Evolutionary conservation across 1,140 invertebrate species (phyloP), one percentile per base, ranked within the genome.

Genomic region (Orius insidiosus): DNA sequence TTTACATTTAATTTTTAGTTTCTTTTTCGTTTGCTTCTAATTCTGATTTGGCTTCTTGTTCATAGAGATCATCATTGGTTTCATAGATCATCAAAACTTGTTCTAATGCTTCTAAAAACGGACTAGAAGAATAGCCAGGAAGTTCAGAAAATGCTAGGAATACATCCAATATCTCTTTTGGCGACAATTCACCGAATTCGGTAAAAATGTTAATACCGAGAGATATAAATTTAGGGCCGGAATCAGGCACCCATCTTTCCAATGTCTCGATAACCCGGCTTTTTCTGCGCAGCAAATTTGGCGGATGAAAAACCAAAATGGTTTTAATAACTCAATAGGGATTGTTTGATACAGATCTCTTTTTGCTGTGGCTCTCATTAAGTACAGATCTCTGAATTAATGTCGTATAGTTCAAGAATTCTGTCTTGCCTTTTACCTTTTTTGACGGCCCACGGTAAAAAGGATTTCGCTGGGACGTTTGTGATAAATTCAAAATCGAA

Each of bases 211-310:
- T 61, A 5, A 59, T 57, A 42, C 64, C 56, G 39, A 56, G 44
- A 18, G 49, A 34, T 45, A 71, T 63, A 5, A 71, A 49, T 46
- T 45, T 52, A 5, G 54, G 30, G 9, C 69, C 69, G 59, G 63
- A 70, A n/a, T 56, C 63, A 37, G 67, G 66, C 10, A 66, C 49
- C 60, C 61, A 66, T 30, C 59, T 55, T 55, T 61, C 64, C 13
- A 46, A 55, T 50, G 50, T 46, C n/a, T 40, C 47, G 41, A 45
- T 37, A 1, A 48, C 30, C 18, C 33, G 15, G 11, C 2, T 46
- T 2, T 8, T 36, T 2, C n/a, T 9, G 7, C 2, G 6, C 13
- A 34, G 30, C 3, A 40, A 31, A n/a, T 45, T 13, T 49, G 37
- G 7, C 13, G 24, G 9, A 43, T 16, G 31, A 52, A 49, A 40